These are phyloP conservation scores for Lepidotrigona ventralis DNA, from an alignment of 1,140 invertebrate genomes.

Conservation along the genomic window DNA sequence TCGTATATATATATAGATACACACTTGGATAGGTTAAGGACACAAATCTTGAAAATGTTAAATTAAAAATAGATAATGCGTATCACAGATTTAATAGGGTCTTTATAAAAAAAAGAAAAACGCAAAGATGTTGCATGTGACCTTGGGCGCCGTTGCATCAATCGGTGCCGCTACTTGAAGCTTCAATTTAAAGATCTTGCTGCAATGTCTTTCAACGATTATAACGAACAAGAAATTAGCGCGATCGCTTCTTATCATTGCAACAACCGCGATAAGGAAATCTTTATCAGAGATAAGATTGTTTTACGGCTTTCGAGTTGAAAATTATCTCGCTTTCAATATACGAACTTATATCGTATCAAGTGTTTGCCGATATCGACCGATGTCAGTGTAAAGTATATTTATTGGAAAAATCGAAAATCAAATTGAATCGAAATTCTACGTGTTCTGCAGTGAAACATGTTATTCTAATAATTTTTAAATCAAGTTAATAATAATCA, in stretches of 20 bases:
- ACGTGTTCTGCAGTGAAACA: too few species aligned
- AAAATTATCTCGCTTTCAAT: constrained; percentile 39
- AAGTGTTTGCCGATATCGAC: not conserved
- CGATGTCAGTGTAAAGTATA: not conserved
- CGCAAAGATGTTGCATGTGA: not conserved
- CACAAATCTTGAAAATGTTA: not conserved
- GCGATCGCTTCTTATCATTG: constrained; percentile 49
- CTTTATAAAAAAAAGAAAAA: constrained; percentile 3
- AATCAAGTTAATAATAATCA: too few species aligned
- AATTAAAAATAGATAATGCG: not conserved
- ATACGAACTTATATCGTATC: not conserved
- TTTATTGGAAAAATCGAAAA: not conserved
- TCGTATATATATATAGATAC: too few species aligned
- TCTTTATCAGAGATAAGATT: constrained; percentile 63
- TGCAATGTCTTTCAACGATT: not conserved
- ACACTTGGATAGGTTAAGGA: not conserved
- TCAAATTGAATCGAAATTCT: not conserved
- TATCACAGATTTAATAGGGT: not conserved
- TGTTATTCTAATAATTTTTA: too few species aligned
- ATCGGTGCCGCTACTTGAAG: not conserved
- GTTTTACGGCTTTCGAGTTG: constrained; percentile 19
- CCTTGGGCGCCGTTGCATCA: not conserved
- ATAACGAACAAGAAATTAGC: not conserved
- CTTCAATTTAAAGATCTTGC: not conserved
- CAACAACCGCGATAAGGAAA: constrained; percentile 53